These are phyloP conservation scores for Pimpla rufipes DNA, from an alignment of 2,888 invertebrate species.

Conservation along the genomic window DNA sequence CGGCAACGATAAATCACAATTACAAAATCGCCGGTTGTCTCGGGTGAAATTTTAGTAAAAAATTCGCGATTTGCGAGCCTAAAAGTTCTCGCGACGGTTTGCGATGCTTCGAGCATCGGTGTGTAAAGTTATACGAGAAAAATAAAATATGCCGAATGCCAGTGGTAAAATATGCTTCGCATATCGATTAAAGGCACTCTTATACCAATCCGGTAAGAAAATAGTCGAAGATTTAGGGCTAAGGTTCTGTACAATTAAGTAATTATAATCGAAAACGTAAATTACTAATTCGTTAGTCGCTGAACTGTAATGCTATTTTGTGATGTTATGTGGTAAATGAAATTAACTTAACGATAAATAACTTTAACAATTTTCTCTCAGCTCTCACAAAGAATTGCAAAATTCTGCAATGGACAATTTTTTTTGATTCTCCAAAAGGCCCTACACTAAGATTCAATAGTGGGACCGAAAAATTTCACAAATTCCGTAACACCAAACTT, in stretches of 20 bases:
- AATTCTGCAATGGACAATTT: constrained; percentile 31
- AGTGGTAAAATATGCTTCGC: constrained; percentile 21
- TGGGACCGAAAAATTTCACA: not conserved
- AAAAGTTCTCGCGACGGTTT: constrained; percentile 8
- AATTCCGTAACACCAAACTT: not conserved
- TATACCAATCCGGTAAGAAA: constrained; percentile 42
- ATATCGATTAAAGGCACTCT: constrained; percentile 39
- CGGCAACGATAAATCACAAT: constrained; percentile 41
- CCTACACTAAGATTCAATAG: not conserved
- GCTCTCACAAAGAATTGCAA: not conserved
- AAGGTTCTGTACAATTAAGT: constrained; percentile 38
- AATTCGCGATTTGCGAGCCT: constrained; percentile 11
- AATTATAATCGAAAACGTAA: constrained; percentile 19
- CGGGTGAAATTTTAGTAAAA: constrained; percentile 30
- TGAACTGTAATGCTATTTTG: constrained; percentile 31
- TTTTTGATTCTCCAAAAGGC: constrained; percentile 9
- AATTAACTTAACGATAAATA: constrained; percentile 16
- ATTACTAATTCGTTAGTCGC: constrained; percentile 33
- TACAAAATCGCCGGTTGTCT: constrained; percentile 35
- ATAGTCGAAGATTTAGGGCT: constrained; percentile 26
- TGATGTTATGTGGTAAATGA: constrained; percentile 53
- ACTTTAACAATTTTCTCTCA: constrained; percentile 25
- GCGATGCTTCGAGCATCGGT: constrained; percentile 24
- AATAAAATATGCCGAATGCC: constrained; percentile 1
- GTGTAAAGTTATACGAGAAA: constrained; percentile 13